Evolutionary conservation across 1,140 invertebrate genomes (phyloP).

Genomic region (Heliconius melpomene): DNA sequence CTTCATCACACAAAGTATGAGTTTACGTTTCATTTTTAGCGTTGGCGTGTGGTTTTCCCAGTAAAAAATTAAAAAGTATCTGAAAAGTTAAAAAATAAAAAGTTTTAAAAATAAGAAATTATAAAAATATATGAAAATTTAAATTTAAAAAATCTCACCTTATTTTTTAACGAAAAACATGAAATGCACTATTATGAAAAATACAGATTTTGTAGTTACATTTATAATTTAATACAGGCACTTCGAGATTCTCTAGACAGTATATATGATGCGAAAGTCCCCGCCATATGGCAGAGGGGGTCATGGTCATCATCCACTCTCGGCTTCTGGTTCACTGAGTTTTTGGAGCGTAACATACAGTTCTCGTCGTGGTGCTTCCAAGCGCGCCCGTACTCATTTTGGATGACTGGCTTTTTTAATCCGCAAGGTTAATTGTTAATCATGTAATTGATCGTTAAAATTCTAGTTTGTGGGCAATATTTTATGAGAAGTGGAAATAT

Average conservation of each 20-base stretch:
- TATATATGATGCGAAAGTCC: slow-evolving; percentile 97
- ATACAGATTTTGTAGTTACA: not conserved
- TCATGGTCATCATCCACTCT: slow-evolving; percentile 98
- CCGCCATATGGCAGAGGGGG: slow-evolving; percentile 94
- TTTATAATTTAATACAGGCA: slow-evolving; percentile 77
- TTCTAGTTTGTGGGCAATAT: not conserved
- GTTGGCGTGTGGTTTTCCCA: not conserved
- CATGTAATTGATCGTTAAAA: not conserved
- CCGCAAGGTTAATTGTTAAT: slow-evolving; percentile 84
- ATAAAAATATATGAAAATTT: no score
- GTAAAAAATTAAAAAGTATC: no score
- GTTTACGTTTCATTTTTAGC: not conserved
- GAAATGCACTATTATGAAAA: not conserved
- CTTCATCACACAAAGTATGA: slow-evolving; percentile 2
- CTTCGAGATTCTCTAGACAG: slow-evolving; percentile 94
- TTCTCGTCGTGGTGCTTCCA: slow-evolving; percentile 92
- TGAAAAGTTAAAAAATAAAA: no score
- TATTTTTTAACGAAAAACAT: not conserved
- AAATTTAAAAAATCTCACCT: no score
- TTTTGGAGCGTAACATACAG: slow-evolving; percentile 93
- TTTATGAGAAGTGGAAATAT: not conserved
- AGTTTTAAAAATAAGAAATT: no score
- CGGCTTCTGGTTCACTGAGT: slow-evolving; percentile 98
- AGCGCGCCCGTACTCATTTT: slow-evolving; percentile 93
- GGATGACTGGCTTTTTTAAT: slow-evolving; percentile 99